Conservation (phyloP, 2,113 vertebrate species). For the Fukomys damarensis region DNA sequence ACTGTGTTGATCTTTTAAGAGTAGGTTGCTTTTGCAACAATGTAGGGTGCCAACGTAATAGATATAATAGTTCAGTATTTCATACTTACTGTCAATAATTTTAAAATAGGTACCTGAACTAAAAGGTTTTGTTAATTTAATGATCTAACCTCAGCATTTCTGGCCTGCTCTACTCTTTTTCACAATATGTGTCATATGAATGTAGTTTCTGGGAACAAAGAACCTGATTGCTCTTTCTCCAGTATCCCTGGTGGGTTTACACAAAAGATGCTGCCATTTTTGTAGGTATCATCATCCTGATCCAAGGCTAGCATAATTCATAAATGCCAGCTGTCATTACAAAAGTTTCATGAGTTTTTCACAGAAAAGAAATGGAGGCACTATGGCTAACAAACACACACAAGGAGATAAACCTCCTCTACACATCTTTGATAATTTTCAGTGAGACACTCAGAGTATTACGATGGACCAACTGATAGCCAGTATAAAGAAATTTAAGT, state of each 20-base stretch:
- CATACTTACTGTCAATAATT: not conserved
- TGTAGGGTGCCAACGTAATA: not conserved
- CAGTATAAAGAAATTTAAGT: slow-evolving; percentile 16
- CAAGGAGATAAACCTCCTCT: not conserved
- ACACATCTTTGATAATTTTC: slow-evolving; percentile 24
- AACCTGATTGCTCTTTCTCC: not conserved
- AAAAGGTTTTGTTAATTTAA: not conserved
- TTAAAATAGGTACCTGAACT: not conserved
- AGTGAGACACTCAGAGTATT: not conserved
- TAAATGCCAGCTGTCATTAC: not conserved
- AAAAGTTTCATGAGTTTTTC: slow-evolving; percentile 22
- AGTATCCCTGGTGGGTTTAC: not conserved
- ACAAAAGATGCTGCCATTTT: slow-evolving; percentile 5
- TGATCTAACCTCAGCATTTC: not conserved
- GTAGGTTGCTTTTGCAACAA: not conserved
- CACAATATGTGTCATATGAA: not conserved
- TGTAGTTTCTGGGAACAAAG: slow-evolving; percentile 24
- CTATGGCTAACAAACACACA: not conserved
- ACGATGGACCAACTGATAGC: not conserved
- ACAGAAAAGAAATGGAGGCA: slow-evolving; percentile 39
- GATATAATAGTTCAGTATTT: not conserved
- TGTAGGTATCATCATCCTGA: not conserved
- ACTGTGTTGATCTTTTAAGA: not conserved
- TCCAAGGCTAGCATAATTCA: not conserved
- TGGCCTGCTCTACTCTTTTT: not conserved